phyloP scores from a whole-genome alignment of 2,888 invertebrate species.

The Ischnus inquisitorius region DNA sequence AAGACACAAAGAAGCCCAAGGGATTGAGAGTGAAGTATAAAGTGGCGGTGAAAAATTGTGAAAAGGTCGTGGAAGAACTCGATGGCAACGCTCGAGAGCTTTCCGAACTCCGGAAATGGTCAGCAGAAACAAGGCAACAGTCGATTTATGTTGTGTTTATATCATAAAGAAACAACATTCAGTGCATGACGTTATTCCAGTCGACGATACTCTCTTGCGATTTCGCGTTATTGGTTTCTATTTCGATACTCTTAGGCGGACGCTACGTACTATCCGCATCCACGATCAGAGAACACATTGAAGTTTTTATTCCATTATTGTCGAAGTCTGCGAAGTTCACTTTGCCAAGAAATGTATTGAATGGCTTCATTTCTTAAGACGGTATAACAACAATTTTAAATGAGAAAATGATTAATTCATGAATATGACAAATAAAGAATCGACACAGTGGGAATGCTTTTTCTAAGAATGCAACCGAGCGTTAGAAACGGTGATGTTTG shows the following conservation, averaged over 20 bases:
- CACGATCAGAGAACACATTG: no score
- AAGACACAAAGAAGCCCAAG: constrained; percentile 7
- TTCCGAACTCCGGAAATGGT: constrained; percentile 8
- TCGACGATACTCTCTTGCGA: neutral
- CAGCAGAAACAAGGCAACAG: neutral
- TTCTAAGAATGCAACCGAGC: neutral
- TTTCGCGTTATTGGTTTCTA: neutral
- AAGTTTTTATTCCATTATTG: neutral
- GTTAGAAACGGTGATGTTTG: neutral
- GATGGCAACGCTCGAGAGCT: constrained; percentile 24
- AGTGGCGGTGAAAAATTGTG: constrained; percentile 18
- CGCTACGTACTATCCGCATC: neutral
- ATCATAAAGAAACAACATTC: neutral
- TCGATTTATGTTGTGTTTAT: neutral
- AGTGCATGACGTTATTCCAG: neutral
- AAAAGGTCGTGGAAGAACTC: constrained; percentile 6
- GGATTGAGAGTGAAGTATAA: neutral
- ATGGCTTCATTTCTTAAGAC: neutral
- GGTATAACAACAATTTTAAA: neutral
- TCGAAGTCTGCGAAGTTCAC: neutral
- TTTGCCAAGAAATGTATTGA: neutral
- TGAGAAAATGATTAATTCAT: neutral
- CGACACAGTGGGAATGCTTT: neutral
- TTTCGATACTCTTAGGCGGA: neutral
- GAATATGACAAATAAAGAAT: no score